Conservation (phyloP, 2,113 vertebrate genomes). For the Tautogolabrus adspersus region DNA sequence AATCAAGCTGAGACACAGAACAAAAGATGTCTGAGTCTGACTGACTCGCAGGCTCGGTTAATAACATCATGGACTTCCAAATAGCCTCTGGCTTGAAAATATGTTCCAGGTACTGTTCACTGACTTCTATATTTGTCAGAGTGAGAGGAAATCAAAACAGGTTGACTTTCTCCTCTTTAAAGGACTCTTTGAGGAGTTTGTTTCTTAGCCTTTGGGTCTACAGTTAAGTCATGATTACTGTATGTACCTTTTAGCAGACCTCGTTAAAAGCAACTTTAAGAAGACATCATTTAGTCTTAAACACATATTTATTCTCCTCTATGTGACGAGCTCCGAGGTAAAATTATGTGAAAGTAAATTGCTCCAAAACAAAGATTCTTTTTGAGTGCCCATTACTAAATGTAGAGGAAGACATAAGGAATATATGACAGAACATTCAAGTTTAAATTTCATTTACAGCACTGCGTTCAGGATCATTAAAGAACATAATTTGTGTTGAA, state of each 20-base stretch:
- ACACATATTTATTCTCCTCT: background rate
- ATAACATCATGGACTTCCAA: slow-evolving; percentile 53
- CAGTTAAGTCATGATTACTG: background rate
- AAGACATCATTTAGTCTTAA: slow-evolving; percentile 8
- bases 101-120: slow-evolving; percentile 33
- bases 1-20: slow-evolving; percentile 53
- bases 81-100: slow-evolving; percentile 42
- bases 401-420: background rate
- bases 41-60: slow-evolving; percentile 51
- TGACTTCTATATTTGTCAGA: slow-evolving; percentile 20
- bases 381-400: background rate
- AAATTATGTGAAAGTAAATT: background rate
- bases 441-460: background rate
- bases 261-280: background rate
- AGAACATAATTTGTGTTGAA: background rate
- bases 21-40: slow-evolving; percentile 47
- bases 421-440: background rate
- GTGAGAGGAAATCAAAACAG: slow-evolving; percentile 19
- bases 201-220: background rate
- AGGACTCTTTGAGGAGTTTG: background rate
- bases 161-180: slow-evolving; percentile 8
- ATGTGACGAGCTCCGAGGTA: background rate
- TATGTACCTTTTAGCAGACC: background rate
- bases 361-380: slow-evolving; percentile 4
- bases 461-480: background rate